Percentiles rank a stretch among this genome's conserved stretches.
Evolutionary conservation across 2,888 invertebrate genomes (phyloP).

Genomic region (Liodrosophila aerea): DNA sequence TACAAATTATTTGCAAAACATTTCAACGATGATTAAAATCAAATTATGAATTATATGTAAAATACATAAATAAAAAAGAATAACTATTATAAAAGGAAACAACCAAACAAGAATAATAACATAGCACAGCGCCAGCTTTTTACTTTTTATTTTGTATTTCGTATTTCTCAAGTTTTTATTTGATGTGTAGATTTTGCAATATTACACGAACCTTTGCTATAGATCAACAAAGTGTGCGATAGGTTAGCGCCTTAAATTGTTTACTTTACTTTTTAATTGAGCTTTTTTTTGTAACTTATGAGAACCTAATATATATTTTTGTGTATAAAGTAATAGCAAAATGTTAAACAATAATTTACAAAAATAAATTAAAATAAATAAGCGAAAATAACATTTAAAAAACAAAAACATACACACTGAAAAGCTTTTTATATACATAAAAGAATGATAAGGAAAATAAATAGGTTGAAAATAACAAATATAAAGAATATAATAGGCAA

Average conservation of each 20-base stretch:
- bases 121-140: constrained; percentile 24
- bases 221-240: background rate
- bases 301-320: constrained; percentile 18
- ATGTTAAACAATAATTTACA: constrained; percentile 52
- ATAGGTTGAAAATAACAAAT: constrained; percentile 34
- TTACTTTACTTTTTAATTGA: background rate
- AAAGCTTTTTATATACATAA: constrained; percentile 69
- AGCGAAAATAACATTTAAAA: constrained; percentile 5
- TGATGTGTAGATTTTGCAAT: no score
- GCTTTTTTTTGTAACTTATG: background rate
- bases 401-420: constrained; percentile 54
- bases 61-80: constrained; percentile 32
- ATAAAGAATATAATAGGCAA: constrained; percentile 32
- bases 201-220: no score
- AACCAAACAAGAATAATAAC: constrained; percentile 3
- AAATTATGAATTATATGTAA: constrained; percentile 49
- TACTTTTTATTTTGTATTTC: no score
- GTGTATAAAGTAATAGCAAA: constrained; percentile 63
- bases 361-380: background rate
- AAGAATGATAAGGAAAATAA: constrained; percentile 23
- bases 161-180: no score
- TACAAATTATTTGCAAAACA: constrained; percentile 48
- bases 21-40: constrained; percentile 41
- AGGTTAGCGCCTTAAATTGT: background rate
- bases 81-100: constrained; percentile 4